Conservation (phyloP, 1,140 invertebrate species). For the Camponotus pennsylvanicus region DNA sequence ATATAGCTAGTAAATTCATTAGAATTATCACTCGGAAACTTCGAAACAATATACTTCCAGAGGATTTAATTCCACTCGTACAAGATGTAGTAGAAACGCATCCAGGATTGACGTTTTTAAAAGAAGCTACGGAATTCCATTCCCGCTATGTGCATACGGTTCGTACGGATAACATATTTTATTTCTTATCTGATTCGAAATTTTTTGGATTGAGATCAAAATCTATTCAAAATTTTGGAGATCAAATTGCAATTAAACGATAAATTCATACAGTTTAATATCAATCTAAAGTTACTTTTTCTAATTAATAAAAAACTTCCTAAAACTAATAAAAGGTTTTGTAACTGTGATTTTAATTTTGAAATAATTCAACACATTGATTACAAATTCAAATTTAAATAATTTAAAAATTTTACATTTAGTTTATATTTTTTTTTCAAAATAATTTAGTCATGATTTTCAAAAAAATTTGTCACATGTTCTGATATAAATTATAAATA, state of each 20-base stretch:
- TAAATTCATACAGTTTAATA: neutral
- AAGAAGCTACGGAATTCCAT: conserved; percentile 99
- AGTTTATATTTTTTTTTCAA: neutral
- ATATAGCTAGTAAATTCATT: conserved; percentile 96
- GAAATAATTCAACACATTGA: neutral
- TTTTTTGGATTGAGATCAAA: too few species aligned
- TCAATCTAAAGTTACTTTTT: neutral
- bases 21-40: conserved; percentile 92
- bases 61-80: conserved; percentile 97
- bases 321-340: neutral
- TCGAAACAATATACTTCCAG: conserved; percentile 89
- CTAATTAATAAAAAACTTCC: neutral
- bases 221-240: neutral
- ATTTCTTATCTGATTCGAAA: neutral
- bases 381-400: neutral
- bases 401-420: neutral
- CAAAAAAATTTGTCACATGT: neutral
- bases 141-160: conserved; percentile 99
- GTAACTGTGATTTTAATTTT: neutral
- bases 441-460: neutral
- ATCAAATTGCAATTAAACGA: neutral
- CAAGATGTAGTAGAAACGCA: conserved; percentile 99
- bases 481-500: neutral
- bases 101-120: conserved; percentile 98
- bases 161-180: conserved; percentile 79